These are phyloP conservation scores for Caenorhabditis uteleia DNA, from an alignment of 2,888 invertebrate genomes.

Conservation along the genomic window DNA sequence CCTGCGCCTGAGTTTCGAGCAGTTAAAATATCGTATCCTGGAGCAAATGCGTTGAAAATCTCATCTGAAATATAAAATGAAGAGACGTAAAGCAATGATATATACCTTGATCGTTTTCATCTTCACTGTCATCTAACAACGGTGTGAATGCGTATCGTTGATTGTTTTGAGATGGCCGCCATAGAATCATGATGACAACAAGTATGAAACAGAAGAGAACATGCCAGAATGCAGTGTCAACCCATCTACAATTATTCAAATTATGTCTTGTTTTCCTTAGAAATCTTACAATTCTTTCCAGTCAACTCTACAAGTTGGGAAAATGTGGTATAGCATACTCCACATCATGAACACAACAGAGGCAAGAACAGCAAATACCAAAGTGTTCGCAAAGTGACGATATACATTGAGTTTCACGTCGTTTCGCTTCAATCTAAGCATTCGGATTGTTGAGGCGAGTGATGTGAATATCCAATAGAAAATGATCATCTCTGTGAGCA, in stretches of 20 bases:
- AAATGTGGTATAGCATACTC: slow-evolving; percentile 82
- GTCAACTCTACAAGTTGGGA: slow-evolving; percentile 82
- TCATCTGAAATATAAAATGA: slow-evolving; percentile 48
- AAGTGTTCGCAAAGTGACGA: slow-evolving; percentile 89
- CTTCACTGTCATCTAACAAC: slow-evolving; percentile 81
- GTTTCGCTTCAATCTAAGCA: slow-evolving; percentile 85
- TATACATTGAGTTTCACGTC: slow-evolving; percentile 87
- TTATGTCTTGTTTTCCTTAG: not conserved
- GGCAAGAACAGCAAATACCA: slow-evolving; percentile 85
- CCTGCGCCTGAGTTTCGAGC: slow-evolving; percentile 42
- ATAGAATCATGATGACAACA: slow-evolving; percentile 89
- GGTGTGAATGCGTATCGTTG: slow-evolving; percentile 90
- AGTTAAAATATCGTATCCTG: slow-evolving; percentile 50
- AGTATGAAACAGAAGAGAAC: slow-evolving; percentile 86
- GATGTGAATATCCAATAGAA: slow-evolving; percentile 79
- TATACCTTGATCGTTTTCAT: slow-evolving; percentile 76
- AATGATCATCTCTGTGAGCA: slow-evolving; percentile 81
- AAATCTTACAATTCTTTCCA: slow-evolving; percentile 80
- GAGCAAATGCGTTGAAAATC: slow-evolving; percentile 49
- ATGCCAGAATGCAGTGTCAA: slow-evolving; percentile 95
- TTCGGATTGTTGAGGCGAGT: slow-evolving; percentile 86
- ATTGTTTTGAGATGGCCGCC: slow-evolving; percentile 94
- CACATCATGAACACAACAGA: slow-evolving; percentile 92
- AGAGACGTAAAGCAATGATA: not conserved
- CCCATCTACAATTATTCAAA: slow-evolving; percentile 75